Evolutionary conservation across 2,888 invertebrate genomes (phyloP).

Genomic region (Phortica magna): DNA sequence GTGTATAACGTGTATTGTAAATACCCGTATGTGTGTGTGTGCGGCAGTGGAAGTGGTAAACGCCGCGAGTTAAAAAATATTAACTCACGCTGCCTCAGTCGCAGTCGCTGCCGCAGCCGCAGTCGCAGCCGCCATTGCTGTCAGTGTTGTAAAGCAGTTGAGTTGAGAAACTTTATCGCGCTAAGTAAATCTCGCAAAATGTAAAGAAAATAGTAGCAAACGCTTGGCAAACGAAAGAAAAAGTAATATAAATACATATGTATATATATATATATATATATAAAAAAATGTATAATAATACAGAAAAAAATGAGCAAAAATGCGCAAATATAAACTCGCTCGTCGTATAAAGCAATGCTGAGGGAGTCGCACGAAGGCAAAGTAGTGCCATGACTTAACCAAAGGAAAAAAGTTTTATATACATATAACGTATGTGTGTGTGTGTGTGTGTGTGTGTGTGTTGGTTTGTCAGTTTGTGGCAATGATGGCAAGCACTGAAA

Average conservation of each 20-base stretch:
- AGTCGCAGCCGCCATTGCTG: neutral
- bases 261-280: no score
- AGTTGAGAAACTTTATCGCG: conserved; percentile 59
- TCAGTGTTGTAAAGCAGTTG: conserved; percentile 55
- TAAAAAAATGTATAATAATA: neutral
- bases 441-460: no score
- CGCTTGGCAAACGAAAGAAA: conserved; percentile 4
- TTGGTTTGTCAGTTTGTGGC: no score
- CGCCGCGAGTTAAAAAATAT: conserved; percentile 61
- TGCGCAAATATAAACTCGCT: neutral
- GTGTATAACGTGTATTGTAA: neutral
- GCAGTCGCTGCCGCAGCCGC: neutral
- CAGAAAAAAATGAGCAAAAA: conserved; percentile 8
- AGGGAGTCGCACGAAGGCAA: neutral
- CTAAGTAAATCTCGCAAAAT: conserved; percentile 52
- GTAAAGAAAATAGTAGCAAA: conserved; percentile 16
- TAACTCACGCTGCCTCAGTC: conserved; percentile 40
- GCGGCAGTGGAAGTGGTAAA: conserved; percentile 59
- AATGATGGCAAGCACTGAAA: conserved; percentile 13
- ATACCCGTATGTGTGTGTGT: neutral
- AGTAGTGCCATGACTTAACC: neutral
- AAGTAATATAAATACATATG: conserved; percentile 12
- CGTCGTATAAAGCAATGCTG: neutral
- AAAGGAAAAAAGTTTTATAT: neutral
- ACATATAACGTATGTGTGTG: no score